Percentiles rank a stretch among this genome's conserved stretches.
Conservation (phyloP, 2,888 invertebrate species). For the Macrophya alboannulata region DNA sequence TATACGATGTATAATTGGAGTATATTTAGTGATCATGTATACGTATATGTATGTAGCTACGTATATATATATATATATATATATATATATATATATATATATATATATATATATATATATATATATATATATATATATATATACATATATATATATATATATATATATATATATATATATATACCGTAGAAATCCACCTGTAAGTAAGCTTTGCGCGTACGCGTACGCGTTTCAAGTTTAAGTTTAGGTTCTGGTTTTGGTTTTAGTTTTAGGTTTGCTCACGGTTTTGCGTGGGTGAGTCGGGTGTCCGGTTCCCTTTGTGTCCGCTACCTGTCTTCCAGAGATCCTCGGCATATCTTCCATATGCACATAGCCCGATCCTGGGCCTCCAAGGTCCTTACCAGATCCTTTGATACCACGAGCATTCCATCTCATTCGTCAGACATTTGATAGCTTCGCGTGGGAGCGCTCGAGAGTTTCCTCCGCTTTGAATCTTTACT, state of each 20-base stretch:
- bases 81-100: conserved; percentile 53
- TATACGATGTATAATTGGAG: conserved; percentile 72
- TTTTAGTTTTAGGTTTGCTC: neutral
- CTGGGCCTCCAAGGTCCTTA: conserved; percentile 58
- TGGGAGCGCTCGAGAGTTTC: conserved; percentile 74
- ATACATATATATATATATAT: conserved; percentile 4
- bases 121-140: conserved; percentile 53
- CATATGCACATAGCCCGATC: conserved; percentile 46
- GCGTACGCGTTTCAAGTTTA: neutral
- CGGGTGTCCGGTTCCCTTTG: conserved; percentile 78
- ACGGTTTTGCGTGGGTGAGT: conserved; percentile 60
- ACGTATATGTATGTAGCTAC: neutral
- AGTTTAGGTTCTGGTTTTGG: neutral
- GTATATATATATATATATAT: conserved; percentile 53
- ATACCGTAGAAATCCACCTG: conserved; percentile 66
- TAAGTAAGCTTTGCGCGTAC: conserved; percentile 61
- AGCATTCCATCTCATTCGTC: conserved; percentile 78
- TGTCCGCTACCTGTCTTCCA: conserved; percentile 79
- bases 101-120: conserved; percentile 53
- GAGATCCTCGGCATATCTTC: conserved; percentile 70
- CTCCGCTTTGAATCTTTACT: conserved; percentile 65
- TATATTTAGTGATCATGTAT: conserved; percentile 70
- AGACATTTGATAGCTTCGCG: conserved; percentile 79
- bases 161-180: neutral
- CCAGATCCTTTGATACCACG: conserved; percentile 77